A percentile compares a stretch with the other conserved stretches of the same genome.
Evolutionary conservation across 2,888 invertebrate genomes (phyloP).

Genomic region (Mythimna pallens): DNA sequence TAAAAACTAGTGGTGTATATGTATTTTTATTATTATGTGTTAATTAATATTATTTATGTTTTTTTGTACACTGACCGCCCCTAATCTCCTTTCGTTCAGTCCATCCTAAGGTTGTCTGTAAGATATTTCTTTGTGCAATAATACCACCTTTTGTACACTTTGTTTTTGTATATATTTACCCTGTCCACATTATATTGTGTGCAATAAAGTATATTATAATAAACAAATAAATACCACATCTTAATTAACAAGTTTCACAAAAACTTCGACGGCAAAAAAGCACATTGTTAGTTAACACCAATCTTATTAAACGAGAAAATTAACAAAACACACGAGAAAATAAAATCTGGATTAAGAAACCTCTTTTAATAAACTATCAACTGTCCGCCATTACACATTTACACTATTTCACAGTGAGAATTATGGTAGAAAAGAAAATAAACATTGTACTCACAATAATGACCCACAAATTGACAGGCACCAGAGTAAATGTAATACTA

Average conservation of each 20-base stretch:
- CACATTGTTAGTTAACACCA: neutral
- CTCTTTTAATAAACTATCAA: neutral
- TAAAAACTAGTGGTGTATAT: too few species aligned
- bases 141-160: too few species aligned
- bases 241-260: neutral
- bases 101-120: too few species aligned
- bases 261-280: neutral
- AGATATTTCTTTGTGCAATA: too few species aligned
- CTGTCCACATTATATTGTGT: too few species aligned
- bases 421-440: conserved; percentile 17
- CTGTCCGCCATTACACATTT: neutral
- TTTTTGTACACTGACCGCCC: too few species aligned
- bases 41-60: too few species aligned
- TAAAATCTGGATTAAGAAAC: neutral
- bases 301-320: neutral
- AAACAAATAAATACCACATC: neutral
- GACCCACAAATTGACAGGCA: conserved; percentile 49
- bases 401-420: neutral
- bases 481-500: conserved; percentile 51
- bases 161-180: too few species aligned
- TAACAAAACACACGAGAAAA: neutral
- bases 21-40: too few species aligned
- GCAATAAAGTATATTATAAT: too few species aligned
- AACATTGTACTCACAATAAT: conserved; percentile 50
- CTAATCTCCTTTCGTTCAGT: too few species aligned